phyloP scores from a whole-genome alignment of 2,113 vertebrate species.

The Melanerpes aurifrons region DNA sequence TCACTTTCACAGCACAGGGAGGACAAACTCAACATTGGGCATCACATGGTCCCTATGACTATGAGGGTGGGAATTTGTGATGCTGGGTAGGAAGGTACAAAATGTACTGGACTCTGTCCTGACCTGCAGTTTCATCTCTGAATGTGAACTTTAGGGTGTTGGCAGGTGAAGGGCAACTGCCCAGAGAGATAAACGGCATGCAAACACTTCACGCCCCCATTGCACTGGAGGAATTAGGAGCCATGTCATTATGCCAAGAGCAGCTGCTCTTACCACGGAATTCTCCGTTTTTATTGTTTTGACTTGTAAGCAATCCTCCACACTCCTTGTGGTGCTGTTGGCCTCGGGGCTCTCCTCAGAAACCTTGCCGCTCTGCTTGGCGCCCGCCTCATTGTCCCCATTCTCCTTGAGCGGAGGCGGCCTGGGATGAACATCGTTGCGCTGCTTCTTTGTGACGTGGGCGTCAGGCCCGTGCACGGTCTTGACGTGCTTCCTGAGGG shows the following conservation, averaged over 20 bases:
- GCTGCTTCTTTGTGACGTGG: conserved; percentile 96
- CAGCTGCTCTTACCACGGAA: conserved; percentile 85
- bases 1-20: neutral
- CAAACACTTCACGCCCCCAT: neutral
- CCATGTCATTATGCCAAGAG: neutral
- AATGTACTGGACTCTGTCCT: neutral
- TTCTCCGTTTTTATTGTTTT: conserved; percentile 94
- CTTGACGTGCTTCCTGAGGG: conserved; percentile 97
- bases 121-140: conserved; percentile 17
- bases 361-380: conserved; percentile 77
- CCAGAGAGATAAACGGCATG: neutral
- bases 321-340: conserved; percentile 82
- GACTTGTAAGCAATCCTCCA: conserved; percentile 87
- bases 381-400: conserved; percentile 84
- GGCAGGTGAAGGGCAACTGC: neutral
- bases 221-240: neutral
- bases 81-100: neutral
- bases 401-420: conserved; percentile 84
- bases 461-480: conserved; percentile 96
- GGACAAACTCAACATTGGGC: neutral
- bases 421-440: conserved; percentile 83
- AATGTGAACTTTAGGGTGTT: neutral
- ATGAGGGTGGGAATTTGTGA: neutral
- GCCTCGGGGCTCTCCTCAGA: conserved; percentile 80
- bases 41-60: neutral